phyloP scores from a whole-genome alignment of 2,888 invertebrate genomes.

The Chymomyza amoena region DNA sequence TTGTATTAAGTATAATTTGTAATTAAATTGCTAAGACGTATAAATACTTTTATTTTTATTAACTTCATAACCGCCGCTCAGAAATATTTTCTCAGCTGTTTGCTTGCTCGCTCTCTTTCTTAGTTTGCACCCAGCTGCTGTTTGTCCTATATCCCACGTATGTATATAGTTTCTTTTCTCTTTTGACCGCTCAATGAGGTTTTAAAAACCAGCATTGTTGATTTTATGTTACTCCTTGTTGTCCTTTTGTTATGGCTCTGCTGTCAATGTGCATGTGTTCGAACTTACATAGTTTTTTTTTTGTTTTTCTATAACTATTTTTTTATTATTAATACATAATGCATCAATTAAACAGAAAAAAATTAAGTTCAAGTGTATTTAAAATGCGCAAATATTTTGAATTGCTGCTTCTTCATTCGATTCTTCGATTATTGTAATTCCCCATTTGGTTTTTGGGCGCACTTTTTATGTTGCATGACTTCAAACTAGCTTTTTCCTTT shows the following conservation, averaged over 20 bases:
- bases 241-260: constrained; percentile 13
- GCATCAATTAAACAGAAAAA: constrained; percentile 31
- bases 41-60: constrained; percentile 54
- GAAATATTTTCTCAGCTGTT: neutral
- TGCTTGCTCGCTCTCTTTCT: neutral
- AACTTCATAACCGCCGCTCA: constrained; percentile 14
- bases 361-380: constrained; percentile 41
- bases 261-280: constrained; percentile 27
- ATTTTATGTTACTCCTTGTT: constrained; percentile 5
- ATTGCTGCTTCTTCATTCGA: neutral
- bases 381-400: constrained; percentile 47
- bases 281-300: constrained; percentile 57
- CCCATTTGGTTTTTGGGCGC: neutral
- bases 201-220: constrained; percentile 44
- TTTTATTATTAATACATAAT: constrained; percentile 50
- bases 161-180: neutral
- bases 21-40: constrained; percentile 66
- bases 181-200: constrained; percentile 19
- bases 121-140: neutral
- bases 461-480: neutral
- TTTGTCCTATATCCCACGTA: neutral
- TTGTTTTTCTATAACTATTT: constrained; percentile 48
- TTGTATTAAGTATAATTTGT: constrained; percentile 66
- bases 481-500: constrained; percentile 20
- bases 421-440: neutral